phyloP scores from a whole-genome alignment of 2,113 vertebrate genomes.

The Limnothrissa miodon region DNA sequence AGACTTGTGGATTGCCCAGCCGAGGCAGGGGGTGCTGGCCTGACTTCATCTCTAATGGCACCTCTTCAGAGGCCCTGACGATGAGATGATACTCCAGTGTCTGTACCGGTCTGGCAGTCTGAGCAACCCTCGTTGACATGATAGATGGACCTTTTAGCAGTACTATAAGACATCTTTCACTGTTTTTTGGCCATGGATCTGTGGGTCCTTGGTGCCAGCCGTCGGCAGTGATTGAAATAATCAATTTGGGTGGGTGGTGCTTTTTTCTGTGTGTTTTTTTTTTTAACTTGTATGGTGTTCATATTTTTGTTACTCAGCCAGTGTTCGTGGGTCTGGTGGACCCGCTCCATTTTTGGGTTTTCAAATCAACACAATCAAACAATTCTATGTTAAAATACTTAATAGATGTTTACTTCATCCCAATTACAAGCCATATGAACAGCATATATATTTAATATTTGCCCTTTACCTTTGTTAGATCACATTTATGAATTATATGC shows the following conservation, averaged over 20 bases:
- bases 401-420: too few species aligned
- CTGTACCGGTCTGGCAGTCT: neutral
- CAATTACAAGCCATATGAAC: too few species aligned
- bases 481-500: too few species aligned
- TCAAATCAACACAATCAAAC: too few species aligned
- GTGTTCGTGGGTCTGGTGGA: too few species aligned
- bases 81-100: neutral
- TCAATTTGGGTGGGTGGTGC: neutral
- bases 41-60: neutral
- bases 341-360: too few species aligned
- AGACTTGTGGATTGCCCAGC: neutral
- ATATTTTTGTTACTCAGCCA: too few species aligned
- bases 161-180: neutral
- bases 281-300: too few species aligned
- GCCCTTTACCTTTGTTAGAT: too few species aligned
- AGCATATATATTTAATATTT: too few species aligned
- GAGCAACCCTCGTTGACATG: neutral
- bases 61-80: neutral
- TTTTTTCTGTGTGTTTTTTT: too few species aligned
- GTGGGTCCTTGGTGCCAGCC: neutral
- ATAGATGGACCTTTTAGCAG: conserved; percentile 13
- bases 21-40: neutral
- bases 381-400: too few species aligned
- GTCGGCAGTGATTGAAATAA: neutral
- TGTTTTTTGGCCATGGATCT: neutral